Conservation (phyloP, 2,113 vertebrate species). For the Mola mola region DNA sequence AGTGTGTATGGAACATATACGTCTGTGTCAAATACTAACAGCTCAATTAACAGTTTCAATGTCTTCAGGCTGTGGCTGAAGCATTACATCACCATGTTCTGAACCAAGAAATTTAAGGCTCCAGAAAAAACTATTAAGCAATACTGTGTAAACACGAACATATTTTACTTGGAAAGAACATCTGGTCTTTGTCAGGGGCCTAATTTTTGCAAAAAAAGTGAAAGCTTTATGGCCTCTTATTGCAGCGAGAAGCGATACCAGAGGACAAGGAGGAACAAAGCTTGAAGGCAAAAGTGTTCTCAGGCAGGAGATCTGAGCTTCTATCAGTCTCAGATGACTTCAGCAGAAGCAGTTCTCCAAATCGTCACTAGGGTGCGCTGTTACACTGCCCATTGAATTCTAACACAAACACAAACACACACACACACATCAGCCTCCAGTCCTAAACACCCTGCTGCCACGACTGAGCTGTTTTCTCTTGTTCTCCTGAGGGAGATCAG, state of each 20-base stretch:
- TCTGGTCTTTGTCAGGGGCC: conserved; percentile 43
- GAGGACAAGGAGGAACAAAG: too few relatives aligned
- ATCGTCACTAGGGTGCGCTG: conserved; percentile 56
- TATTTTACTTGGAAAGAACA: conserved; percentile 57
- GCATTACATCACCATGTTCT: conserved; percentile 26
- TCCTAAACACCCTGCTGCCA: conserved; percentile 64
- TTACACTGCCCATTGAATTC: conserved; percentile 25
- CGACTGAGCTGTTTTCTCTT: conserved; percentile 68
- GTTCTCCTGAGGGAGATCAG: conserved; percentile 68
- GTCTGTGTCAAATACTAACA: too few relatives aligned
- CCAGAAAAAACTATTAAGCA: conserved; percentile 38
- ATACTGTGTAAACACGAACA: conserved; percentile 52
- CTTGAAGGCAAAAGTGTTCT: too few relatives aligned
- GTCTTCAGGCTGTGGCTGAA: conserved; percentile 24
- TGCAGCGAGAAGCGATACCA: background rate
- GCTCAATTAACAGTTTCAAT: conserved; percentile 11
- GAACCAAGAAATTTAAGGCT: conserved; percentile 47
- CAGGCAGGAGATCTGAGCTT: background rate
- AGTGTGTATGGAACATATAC: too few relatives aligned
- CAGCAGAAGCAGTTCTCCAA: background rate
- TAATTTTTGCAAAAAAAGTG: conserved; percentile 9
- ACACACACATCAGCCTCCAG: conserved; percentile 17
- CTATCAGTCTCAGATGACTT: background rate
- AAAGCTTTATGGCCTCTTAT: background rate
- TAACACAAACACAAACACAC: background rate